Base-by-base conservation (phyloP, 2,113 vertebrate species). In the Desmodus rotundus region DNA sequence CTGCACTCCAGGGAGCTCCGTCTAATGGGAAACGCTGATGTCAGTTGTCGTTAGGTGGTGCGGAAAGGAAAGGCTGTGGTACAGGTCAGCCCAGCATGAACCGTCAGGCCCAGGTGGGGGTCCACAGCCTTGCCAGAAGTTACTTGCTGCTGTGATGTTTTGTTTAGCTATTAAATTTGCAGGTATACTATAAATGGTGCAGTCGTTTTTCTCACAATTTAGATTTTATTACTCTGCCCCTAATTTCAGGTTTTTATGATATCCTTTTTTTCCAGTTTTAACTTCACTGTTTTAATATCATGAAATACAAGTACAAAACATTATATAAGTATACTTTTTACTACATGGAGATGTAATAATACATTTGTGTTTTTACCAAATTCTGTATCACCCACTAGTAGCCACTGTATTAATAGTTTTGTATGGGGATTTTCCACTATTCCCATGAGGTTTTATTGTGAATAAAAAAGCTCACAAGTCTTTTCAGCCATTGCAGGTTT, bases 281-380 rank as follows among this genome's bases (percentile, higher is more conserved):
- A 98, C 97, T 98, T 97, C 95, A 97, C 85, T 98, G 68, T 97
- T 98, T 98, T 98, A 98, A 98, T 98, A 98, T 98, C 91, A 98
- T 98, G 98, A 98, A 98, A 97, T 98, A 98, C 98, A 98, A 98
- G 97, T 98, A 98, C 96, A 98, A 98, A 98, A 96, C 98, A 98
- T 70, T 97, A 97, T 98, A 98, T 97, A 97, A 97, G 97, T 98
- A 96, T 97, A 97, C 93, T 95, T 96, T 98, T 98, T 97, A 97
- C 98, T 98, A 98, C 98, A 96, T 70, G 91, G 96, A 98, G 89
- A 97, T 92, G 2, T 3, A 98, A 97, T 97, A 98, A 95, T 97
- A 98, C 96, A 91, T 92, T 94, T 98, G 96, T 94, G 68, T 98
- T 98, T 96, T 92, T 43, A 89, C 36, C 76, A 89, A 41, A 89